Conservation (phyloP, 2,797 vertebrate species). For the Oryzias dopingdopingensis region DNA sequence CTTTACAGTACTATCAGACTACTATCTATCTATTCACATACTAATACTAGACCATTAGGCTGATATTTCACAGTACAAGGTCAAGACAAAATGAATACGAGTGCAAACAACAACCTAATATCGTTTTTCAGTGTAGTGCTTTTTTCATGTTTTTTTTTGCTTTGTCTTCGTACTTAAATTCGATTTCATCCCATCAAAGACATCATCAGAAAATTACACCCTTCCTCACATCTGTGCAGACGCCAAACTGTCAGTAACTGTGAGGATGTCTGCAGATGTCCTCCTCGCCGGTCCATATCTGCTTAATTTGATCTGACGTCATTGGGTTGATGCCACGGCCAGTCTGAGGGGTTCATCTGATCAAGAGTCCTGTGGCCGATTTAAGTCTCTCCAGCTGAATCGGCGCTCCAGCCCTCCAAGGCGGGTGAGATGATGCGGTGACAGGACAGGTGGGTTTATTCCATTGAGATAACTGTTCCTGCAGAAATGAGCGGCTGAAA, state of each 20-base stretch:
- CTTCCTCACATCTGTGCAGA: slow-evolving; percentile 3
- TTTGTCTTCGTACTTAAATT: slow-evolving; percentile 35
- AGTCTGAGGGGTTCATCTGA: slow-evolving; percentile 12
- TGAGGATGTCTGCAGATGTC: slow-evolving; percentile 41
- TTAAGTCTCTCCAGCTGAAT: slow-evolving; percentile 9
- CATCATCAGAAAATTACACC: slow-evolving; percentile 32
- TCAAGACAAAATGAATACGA: slow-evolving; percentile 48
- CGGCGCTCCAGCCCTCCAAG: too few relatives aligned
- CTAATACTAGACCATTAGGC: slow-evolving; percentile 49
- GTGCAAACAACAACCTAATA: too few relatives aligned
- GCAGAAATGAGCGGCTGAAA: slow-evolving; percentile 29
- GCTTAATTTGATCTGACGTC: slow-evolving; percentile 36
- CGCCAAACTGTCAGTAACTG: slow-evolving; percentile 1
- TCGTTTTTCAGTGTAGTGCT: slow-evolving; percentile 7
- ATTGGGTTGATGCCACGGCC: slow-evolving; percentile 26
- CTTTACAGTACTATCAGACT: slow-evolving; percentile 38
- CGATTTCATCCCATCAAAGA: slow-evolving; percentile 50
- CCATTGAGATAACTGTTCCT: slow-evolving; percentile 16
- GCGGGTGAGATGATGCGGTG: slow-evolving; percentile 11
- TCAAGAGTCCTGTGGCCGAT: slow-evolving; percentile 31
- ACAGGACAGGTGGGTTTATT: slow-evolving; percentile 25
- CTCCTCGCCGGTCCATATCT: slow-evolving; percentile 35
- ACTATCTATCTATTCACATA: slow-evolving; percentile 52
- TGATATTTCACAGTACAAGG: slow-evolving; percentile 58
- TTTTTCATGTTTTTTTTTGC: slow-evolving; percentile 27